Percentiles rank a stretch among this genome's conserved stretches.
Conservation (phyloP, 2,113 vertebrate genomes). For the Sphyrna mokarran region DNA sequence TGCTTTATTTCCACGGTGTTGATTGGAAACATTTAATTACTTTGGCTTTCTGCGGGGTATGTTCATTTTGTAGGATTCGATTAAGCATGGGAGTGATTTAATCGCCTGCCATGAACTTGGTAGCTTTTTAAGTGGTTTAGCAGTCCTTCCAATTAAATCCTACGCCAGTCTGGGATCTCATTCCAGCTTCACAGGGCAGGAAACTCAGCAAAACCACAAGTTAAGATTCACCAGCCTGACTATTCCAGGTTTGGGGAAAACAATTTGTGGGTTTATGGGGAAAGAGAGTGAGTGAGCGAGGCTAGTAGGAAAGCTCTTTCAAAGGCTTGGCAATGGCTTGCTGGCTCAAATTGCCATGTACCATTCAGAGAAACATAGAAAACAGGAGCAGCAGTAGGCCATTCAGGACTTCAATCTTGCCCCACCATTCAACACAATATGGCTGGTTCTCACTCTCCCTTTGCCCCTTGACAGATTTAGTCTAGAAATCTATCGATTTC, state of each 20-base stretch:
- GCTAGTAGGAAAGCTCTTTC: neutral
- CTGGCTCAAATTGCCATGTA: no score
- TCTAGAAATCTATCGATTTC: no score
- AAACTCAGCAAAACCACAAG: neutral
- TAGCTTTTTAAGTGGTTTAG: neutral
- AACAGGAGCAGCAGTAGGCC: no score
- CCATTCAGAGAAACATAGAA: no score
- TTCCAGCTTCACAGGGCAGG: neutral
- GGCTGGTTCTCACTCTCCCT: no score
- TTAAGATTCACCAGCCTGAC: neutral
- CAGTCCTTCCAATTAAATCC: neutral
- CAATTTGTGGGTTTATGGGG: neutral
- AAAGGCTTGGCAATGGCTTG: neutral
- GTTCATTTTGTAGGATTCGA: neutral
- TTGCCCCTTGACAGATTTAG: no score
- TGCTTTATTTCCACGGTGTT: neutral
- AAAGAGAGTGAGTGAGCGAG: neutral
- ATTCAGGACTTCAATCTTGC: no score
- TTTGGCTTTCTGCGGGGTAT: neutral
- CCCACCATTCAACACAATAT: no score
- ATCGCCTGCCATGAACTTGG: neutral
- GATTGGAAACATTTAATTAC: neutral
- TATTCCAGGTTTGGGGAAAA: neutral
- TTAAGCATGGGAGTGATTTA: neutral
- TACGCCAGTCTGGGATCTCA: neutral